Conservation (phyloP, 2,888 invertebrate species). For the Tachina grossa region DNA sequence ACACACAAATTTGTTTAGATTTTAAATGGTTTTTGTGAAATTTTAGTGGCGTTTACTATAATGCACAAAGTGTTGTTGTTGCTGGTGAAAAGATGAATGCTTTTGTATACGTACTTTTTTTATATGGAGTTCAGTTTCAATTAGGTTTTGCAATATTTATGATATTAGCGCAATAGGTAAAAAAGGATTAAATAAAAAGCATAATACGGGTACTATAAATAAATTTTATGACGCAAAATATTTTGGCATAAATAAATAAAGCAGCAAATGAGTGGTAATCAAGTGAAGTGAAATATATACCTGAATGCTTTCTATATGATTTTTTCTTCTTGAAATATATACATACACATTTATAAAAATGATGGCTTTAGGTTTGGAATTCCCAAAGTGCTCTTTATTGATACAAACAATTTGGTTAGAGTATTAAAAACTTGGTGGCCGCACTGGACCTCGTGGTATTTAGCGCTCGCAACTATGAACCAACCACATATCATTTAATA, state of each 20-base stretch:
- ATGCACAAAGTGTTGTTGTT: conserved; percentile 45
- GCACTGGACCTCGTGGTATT: no score
- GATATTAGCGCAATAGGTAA: conserved; percentile 71
- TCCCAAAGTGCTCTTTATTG: no score
- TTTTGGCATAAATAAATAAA: conserved; percentile 48
- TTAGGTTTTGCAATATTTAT: conserved; percentile 70
- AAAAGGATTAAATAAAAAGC: conserved; percentile 68
- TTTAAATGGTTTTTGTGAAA: conserved; percentile 20
- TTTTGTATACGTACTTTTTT: conserved; percentile 59
- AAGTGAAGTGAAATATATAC: conserved; percentile 13
- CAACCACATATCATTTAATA: no score
- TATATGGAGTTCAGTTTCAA: conserved; percentile 63
- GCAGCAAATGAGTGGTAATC: conserved; percentile 33
- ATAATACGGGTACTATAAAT: conserved; percentile 61
- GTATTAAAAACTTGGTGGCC: no score
- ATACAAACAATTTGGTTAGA: no score
- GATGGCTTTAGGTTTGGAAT: no score
- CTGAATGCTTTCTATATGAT: not conserved
- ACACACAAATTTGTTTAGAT: not conserved
- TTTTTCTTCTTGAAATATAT: not conserved
- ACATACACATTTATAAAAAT: no score
- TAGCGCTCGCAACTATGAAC: no score
- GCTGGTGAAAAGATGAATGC: conserved; percentile 3
- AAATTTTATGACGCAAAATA: conserved; percentile 53
- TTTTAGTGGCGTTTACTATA: conserved; percentile 63